Evolutionary conservation across 2,797 vertebrate species (phyloP).

Genomic region (Syngnathus rostellatus): DNA sequence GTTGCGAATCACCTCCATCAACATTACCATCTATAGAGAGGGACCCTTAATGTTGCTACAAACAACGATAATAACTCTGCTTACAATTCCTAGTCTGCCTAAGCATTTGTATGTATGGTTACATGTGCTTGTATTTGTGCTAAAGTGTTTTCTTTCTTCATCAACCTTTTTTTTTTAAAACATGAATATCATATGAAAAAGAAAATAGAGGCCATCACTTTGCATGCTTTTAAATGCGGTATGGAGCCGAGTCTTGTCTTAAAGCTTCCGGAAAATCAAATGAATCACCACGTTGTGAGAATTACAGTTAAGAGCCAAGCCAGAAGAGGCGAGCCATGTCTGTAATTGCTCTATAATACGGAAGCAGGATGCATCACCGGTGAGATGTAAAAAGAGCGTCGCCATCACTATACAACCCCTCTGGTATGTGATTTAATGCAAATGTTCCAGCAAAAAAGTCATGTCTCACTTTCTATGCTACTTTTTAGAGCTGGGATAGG

Average conservation of each 20-base stretch:
- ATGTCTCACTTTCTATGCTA: slow-evolving; percentile 51
- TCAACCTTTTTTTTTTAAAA: background rate
- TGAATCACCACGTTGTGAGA: slow-evolving; percentile 55
- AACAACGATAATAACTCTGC: slow-evolving; percentile 50
- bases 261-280: slow-evolving; percentile 53
- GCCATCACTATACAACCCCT: slow-evolving; percentile 53
- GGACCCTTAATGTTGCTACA: slow-evolving; percentile 36
- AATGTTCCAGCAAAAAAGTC: slow-evolving; percentile 48
- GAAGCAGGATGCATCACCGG: slow-evolving; percentile 58
- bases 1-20: slow-evolving; percentile 56
- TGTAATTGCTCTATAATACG: slow-evolving; percentile 62
- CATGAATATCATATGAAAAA: slow-evolving; percentile 11
- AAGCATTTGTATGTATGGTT: no score
- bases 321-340: slow-evolving; percentile 61
- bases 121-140: background rate
- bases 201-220: slow-evolving; percentile 13
- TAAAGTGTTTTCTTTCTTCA: background rate
- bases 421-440: slow-evolving; percentile 60
- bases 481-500: slow-evolving; percentile 39
- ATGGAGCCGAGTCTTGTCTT: slow-evolving; percentile 36
- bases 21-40: slow-evolving; percentile 51
- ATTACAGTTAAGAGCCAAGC: slow-evolving; percentile 54
- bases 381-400: slow-evolving; percentile 61
- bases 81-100: slow-evolving; percentile 15
- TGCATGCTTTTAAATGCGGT: slow-evolving; percentile 34